Evolutionary conservation across 2,888 invertebrate genomes (phyloP).

Genomic region (Timema podura): DNA sequence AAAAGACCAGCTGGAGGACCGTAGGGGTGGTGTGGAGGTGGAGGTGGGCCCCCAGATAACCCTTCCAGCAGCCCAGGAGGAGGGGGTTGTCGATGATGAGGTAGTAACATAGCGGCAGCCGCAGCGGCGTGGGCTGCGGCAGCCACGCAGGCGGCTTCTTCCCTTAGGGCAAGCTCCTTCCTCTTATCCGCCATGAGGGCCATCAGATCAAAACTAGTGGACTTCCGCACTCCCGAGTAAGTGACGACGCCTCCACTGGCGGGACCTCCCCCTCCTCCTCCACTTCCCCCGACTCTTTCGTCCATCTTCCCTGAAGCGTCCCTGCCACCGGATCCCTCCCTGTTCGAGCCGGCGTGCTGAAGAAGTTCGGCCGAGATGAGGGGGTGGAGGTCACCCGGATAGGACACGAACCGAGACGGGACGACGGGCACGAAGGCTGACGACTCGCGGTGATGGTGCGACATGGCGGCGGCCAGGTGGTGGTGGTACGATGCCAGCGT

Average conservation of each 20-base stretch:
- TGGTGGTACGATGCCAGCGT: slow-evolving; percentile 62
- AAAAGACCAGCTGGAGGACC: slow-evolving; percentile 50
- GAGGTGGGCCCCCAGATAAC: slow-evolving; percentile 26
- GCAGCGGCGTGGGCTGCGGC: slow-evolving; percentile 47
- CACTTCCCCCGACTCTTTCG: slow-evolving; percentile 41
- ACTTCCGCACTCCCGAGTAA: slow-evolving; percentile 25
- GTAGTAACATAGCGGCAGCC: slow-evolving; percentile 57
- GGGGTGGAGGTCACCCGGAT: slow-evolving; percentile 67
- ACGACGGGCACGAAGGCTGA: slow-evolving; percentile 87
- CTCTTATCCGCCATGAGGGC: slow-evolving; percentile 88
- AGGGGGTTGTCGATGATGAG: slow-evolving; percentile 51
- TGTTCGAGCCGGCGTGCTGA: slow-evolving; percentile 42
- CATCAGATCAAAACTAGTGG: slow-evolving; percentile 67
- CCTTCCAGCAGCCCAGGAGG: slow-evolving; percentile 30
- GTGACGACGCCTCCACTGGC: slow-evolving; percentile 34
- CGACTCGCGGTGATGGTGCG: slow-evolving; percentile 50
- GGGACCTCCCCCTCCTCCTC: slow-evolving; percentile 53
- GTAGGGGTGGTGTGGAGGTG: slow-evolving; percentile 32
- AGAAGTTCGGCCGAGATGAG: slow-evolving; percentile 55
- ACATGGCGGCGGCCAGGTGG: slow-evolving; percentile 48
- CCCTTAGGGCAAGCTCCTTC: slow-evolving; percentile 72
- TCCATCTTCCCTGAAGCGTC: slow-evolving; percentile 10
- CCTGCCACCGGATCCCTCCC: slow-evolving; percentile 11
- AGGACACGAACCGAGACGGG: slow-evolving; percentile 71
- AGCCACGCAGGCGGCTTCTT: slow-evolving; percentile 57